Percentiles rank a stretch among this genome's conserved stretches.
phyloP scores from a whole-genome alignment of 2,797 vertebrate genomes.

The Megaceryle alcyon region DNA sequence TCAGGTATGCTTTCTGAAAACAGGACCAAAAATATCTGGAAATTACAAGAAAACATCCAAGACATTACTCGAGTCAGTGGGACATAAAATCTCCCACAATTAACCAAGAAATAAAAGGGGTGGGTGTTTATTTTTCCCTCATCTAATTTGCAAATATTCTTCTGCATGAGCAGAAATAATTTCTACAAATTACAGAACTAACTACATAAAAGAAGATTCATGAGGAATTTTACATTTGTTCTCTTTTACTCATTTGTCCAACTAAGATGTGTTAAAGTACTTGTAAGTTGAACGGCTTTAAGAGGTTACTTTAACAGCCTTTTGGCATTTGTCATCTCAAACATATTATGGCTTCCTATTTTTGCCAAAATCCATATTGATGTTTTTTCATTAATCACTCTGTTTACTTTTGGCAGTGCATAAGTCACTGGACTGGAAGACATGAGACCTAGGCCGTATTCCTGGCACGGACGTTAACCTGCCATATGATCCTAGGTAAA shows the following conservation, averaged over 20 bases:
- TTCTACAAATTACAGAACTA: background rate
- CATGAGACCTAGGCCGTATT: background rate
- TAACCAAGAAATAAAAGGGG: background rate
- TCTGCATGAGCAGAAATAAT: background rate
- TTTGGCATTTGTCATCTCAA: background rate
- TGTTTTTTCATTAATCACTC: background rate
- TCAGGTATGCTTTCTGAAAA: background rate
- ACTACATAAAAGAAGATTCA: background rate
- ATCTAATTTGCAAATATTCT: background rate
- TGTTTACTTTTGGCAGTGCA: background rate
- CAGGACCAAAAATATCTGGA: background rate
- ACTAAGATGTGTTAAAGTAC: background rate
- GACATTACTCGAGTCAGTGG: background rate
- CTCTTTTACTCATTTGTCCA: background rate
- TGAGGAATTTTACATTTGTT: background rate
- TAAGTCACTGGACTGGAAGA: background rate
- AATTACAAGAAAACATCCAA: background rate
- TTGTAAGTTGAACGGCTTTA: background rate
- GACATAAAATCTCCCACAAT: background rate
- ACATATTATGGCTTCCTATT: background rate
- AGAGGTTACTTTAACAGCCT: background rate
- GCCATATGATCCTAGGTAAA: background rate
- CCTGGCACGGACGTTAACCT: background rate
- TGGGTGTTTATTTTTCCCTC: accelerated
- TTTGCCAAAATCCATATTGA: background rate